phyloP scores from a whole-genome alignment of 2,113 vertebrate species.

The Megaleporinus macrocephalus region DNA sequence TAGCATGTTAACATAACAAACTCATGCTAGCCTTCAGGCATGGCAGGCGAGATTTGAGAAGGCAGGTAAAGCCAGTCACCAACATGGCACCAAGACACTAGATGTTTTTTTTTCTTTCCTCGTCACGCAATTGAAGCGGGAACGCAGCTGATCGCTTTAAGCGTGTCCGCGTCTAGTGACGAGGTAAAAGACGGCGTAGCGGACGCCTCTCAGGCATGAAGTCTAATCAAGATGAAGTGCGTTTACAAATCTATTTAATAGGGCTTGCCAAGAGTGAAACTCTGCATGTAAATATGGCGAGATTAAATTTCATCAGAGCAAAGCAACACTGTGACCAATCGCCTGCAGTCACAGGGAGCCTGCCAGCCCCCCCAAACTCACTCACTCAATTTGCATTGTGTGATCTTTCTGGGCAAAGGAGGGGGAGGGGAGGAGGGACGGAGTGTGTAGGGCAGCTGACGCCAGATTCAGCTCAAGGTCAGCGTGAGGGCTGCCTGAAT shows the following conservation, averaged over 20 bases:
- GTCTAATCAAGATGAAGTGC: constrained; percentile 51
- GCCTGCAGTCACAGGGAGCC: constrained; percentile 47
- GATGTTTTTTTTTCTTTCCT: not conserved
- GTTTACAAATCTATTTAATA: constrained; percentile 52
- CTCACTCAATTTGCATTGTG: constrained; percentile 68
- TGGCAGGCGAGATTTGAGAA: constrained; percentile 25
- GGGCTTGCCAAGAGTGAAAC: constrained; percentile 48
- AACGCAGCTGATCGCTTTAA: constrained; percentile 31
- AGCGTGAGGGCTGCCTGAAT: constrained; percentile 51
- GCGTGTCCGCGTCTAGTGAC: constrained; percentile 9
- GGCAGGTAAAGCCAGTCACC: constrained; percentile 23
- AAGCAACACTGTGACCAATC: constrained; percentile 51
- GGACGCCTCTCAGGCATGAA: constrained; percentile 38
- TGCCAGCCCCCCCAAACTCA: constrained; percentile 42
- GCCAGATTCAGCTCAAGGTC: constrained; percentile 60
- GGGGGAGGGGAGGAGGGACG: constrained; percentile 24
- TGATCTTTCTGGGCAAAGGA: constrained; percentile 45
- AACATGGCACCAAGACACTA: constrained; percentile 17
- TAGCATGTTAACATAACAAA: constrained; percentile 24
- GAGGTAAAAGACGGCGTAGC: constrained; percentile 13
- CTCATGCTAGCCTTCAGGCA: constrained; percentile 14
- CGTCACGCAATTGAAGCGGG: not conserved
- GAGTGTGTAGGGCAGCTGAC: constrained; percentile 51
- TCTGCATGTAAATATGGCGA: constrained; percentile 42
- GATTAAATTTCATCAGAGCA: constrained; percentile 53